Evolutionary conservation across 2,888 invertebrate genomes (phyloP).

Genomic region (Rhingia rostrata): DNA sequence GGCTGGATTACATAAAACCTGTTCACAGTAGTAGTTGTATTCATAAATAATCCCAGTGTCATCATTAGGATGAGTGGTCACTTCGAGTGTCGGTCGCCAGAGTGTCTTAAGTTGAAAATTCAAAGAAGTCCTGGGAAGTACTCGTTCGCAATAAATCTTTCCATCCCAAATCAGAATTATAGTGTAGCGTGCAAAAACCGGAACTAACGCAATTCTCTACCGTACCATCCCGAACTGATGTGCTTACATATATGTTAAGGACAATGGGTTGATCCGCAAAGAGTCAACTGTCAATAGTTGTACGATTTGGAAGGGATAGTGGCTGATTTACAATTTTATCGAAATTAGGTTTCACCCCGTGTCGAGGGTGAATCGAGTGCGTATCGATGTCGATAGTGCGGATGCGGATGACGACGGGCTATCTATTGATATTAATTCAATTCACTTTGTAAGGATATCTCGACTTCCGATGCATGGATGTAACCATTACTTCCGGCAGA

Average conservation of each 20-base stretch:
- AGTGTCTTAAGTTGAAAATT: slow-evolving; percentile 62
- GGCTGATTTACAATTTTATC: slow-evolving; percentile 69
- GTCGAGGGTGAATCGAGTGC: slow-evolving; percentile 54
- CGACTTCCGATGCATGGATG: slow-evolving; percentile 72
- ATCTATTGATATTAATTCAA: slow-evolving; percentile 74
- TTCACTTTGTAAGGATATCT: slow-evolving; percentile 74
- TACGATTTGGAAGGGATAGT: slow-evolving; percentile 60
- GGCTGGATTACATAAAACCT: slow-evolving; percentile 40
- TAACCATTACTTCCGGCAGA: slow-evolving; percentile 65
- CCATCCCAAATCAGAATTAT: slow-evolving; percentile 44
- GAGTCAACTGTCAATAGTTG: slow-evolving; percentile 74
- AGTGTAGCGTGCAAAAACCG: slow-evolving; percentile 72
- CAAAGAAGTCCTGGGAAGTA: slow-evolving; percentile 29
- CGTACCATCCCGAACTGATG: slow-evolving; percentile 61
- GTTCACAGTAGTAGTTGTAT: slow-evolving; percentile 18
- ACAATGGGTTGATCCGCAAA: slow-evolving; percentile 69
- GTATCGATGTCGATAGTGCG: slow-evolving; percentile 46
- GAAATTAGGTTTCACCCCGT: slow-evolving; percentile 61
- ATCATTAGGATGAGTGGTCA: slow-evolving; percentile 61
- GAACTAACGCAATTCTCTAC: slow-evolving; percentile 72
- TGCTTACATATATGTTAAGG: slow-evolving; percentile 17
- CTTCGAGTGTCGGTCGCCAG: slow-evolving; percentile 15
- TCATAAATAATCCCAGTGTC: slow-evolving; percentile 56
- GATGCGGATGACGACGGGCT: slow-evolving; percentile 65
- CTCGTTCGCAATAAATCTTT: slow-evolving; percentile 63